These are phyloP conservation scores for Tapirus indicus DNA, from an alignment of 2,797 vertebrate genomes.

Conservation along the genomic window DNA sequence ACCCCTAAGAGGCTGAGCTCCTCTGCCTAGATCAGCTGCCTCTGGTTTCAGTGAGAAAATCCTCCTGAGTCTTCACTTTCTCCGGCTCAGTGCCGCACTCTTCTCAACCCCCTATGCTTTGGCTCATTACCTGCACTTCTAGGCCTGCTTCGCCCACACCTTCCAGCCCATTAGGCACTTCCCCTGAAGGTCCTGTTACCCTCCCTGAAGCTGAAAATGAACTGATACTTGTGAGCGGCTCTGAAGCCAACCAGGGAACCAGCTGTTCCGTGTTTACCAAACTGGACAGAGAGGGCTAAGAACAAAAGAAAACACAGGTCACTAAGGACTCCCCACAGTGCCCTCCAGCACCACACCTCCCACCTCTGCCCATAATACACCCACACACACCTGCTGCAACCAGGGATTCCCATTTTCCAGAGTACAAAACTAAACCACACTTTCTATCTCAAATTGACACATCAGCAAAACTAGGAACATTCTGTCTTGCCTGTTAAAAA, in stretches of 20 bases:
- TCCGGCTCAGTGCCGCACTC: not conserved
- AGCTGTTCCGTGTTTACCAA: constrained; percentile 58
- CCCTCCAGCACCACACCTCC: not conserved
- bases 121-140: constrained; percentile 31
- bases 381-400: not conserved
- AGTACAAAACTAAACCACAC: not conserved
- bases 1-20: not conserved
- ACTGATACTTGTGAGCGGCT: not conserved
- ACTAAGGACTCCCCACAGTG: not conserved
- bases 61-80: constrained; percentile 53
- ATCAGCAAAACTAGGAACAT: not conserved
- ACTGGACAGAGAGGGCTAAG: not conserved
- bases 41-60: not conserved
- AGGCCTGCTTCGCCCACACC: not conserved
- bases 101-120: not conserved
- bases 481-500: constrained; percentile 4
- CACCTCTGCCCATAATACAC: not conserved
- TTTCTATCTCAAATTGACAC: constrained; percentile 23
- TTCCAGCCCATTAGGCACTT: constrained; percentile 71
- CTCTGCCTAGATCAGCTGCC: not conserved
- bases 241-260: not conserved
- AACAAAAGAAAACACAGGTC: not conserved
- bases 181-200: not conserved
- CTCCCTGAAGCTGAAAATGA: constrained; percentile 14
- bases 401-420: not conserved